Conservation (phyloP, 1,140 invertebrate species). For the Caerostris darwini region DNA sequence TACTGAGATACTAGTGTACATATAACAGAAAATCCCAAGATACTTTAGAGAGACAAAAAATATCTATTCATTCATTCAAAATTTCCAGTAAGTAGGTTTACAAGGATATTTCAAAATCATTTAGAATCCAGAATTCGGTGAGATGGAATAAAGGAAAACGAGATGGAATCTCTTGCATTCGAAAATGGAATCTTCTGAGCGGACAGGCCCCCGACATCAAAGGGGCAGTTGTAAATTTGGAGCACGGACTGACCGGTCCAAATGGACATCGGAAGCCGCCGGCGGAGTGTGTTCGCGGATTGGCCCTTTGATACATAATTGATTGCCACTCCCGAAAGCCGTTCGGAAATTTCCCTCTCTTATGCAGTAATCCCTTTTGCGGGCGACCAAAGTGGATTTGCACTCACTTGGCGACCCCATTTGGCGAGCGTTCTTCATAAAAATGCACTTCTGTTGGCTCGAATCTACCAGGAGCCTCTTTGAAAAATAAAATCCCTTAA, state of each 20-base stretch:
- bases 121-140: no score
- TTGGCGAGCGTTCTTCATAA: constrained; percentile 42
- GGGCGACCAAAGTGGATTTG: constrained; percentile 32
- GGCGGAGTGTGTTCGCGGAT: constrained; percentile 37
- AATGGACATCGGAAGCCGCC: constrained; percentile 74
- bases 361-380: constrained; percentile 41
- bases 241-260: constrained; percentile 58
- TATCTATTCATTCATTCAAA: no score
- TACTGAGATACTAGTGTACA: no score
- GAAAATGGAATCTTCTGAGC: background rate
- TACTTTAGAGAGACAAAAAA: no score
- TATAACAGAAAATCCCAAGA: no score
- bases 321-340: constrained; percentile 64
- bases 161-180: background rate
- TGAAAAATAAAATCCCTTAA: no score
- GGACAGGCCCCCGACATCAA: background rate
- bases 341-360: constrained; percentile 47
- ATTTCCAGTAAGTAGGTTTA: no score
- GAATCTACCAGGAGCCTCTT: no score
- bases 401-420: constrained; percentile 43
- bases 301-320: constrained; percentile 77
- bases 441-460: background rate
- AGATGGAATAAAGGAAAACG: no score
- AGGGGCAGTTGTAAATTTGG: constrained; percentile 48
- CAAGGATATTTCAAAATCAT: no score